These are phyloP conservation scores for Carabus problematicus DNA, from an alignment of 2,888 invertebrate genomes.

Conservation along the genomic window DNA sequence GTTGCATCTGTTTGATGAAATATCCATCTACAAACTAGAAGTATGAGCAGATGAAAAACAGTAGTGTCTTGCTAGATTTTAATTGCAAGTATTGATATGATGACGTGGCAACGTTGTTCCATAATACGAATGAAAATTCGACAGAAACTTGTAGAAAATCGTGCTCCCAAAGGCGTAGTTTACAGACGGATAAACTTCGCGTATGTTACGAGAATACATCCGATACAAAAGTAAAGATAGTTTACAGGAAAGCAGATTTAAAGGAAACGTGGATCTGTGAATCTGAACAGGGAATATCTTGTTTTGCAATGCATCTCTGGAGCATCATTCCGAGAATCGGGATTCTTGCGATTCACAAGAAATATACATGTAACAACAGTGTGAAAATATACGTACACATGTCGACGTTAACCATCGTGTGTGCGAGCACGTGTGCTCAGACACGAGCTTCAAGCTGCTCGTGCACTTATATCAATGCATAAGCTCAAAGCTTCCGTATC, in stretches of 20 bases:
- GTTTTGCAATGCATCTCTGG: background rate
- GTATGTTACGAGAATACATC: background rate
- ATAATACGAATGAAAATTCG: background rate
- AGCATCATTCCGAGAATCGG: conserved; percentile 12
- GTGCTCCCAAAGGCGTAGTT: conserved; percentile 26
- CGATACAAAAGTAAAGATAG: conserved; percentile 33
- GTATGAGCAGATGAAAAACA: no score
- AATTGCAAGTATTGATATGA: conserved; percentile 34
- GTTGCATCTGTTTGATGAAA: background rate
- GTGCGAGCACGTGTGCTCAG: no score
- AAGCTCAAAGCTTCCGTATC: no score
- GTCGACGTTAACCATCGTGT: background rate
- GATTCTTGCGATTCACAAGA: conserved; percentile 11
- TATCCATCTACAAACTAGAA: no score
- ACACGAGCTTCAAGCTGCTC: no score
- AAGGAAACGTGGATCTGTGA: conserved; percentile 18
- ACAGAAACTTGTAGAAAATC: background rate
- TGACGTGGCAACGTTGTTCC: conserved; percentile 23
- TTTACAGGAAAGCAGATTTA: conserved; percentile 27
- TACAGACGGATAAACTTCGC: conserved; percentile 21
- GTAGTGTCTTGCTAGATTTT: no score
- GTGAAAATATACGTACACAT: background rate
- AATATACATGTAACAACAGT: conserved; percentile 9
- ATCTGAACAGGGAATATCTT: conserved; percentile 2
- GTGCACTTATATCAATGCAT: no score